Evolutionary conservation across 2,888 invertebrate genomes (phyloP), one percentile per base, ranked within the genome.

Genomic region (Melanchra persicariae): DNA sequence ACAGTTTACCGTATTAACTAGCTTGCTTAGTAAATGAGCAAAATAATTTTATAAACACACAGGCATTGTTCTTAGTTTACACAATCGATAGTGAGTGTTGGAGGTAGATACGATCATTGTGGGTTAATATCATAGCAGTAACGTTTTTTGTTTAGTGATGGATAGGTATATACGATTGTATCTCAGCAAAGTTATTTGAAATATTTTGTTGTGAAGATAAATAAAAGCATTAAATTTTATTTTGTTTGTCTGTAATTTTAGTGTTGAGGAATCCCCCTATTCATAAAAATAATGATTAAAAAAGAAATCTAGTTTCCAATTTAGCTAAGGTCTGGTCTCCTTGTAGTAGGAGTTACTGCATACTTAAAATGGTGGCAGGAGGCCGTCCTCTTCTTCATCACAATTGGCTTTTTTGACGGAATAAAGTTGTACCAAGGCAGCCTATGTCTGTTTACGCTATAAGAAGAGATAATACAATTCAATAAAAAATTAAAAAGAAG

Each of bases 51-150:
- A 64, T 80, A 59, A 51, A 74, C 68, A 83, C 70, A 68, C 24
- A 40, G 71, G 67, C 83, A 76, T 80, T 81, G 83, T 83, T 81
- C 81, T 61, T 72, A 61, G 51, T 79, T 79, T 70, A 67, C 77
- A 69, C 83, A 62, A 69, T 80, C 77, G 83, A 81, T 76, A 80
- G 81, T 67, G 69, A 68, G 62, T 69, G 61, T 74, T 37, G 45
- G 22, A 34, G 57, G 49, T 62, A 74, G 82, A 80, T 80, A 80
- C 49, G 51, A 83, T 81, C 81, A 61, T 60, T 72, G 64, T 80
- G 61, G 83, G 81, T 83, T 75, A 81, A 80, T 83, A 80, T 81
- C 66, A 76, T 72, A 81, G 81, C 81, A 64, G 72, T 72, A 57
- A 61, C 45, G 26, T 63, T 78, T 81, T 77, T 78, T 72, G 45